A percentile compares a stretch with the other conserved stretches of the same genome.
phyloP scores from a whole-genome alignment of 2,888 invertebrate species.

The Amblyjoppa fuscipennis region DNA sequence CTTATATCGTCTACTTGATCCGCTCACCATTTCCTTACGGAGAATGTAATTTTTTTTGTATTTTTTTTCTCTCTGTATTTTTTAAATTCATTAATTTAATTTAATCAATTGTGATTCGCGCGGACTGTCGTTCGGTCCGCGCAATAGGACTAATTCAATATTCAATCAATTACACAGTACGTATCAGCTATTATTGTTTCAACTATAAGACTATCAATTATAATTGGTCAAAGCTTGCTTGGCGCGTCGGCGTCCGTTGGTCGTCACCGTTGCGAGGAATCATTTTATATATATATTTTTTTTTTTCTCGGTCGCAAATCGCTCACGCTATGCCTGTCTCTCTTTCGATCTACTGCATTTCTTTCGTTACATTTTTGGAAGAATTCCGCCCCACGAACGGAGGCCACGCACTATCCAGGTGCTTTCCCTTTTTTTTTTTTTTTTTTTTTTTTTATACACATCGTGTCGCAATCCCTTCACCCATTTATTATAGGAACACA shows the following conservation, averaged over 20 bases:
- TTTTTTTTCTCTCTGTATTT: slow-evolving; percentile 30
- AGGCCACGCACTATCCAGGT: slow-evolving; percentile 12
- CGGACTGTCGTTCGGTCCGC: slow-evolving; percentile 18
- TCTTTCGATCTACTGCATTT: slow-evolving; percentile 10
- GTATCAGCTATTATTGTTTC: slow-evolving; percentile 62
- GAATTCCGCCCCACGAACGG: not conserved
- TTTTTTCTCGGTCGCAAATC: slow-evolving; percentile 26
- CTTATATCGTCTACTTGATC: slow-evolving; percentile 78
- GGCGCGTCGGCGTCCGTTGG: slow-evolving; percentile 49
- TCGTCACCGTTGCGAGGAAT: slow-evolving; percentile 51
- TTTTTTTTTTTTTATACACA: slow-evolving; percentile 12
- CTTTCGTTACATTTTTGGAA: slow-evolving; percentile 33
- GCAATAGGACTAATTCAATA: slow-evolving; percentile 42
- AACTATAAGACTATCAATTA: slow-evolving; percentile 56
- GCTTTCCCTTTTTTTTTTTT: not conserved
- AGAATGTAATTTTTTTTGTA: slow-evolving; percentile 70
- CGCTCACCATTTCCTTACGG: slow-evolving; percentile 78
- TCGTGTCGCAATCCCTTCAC: slow-evolving; percentile 10
- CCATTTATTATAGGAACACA: slow-evolving; percentile 56
- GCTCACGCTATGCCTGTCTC: slow-evolving; percentile 6
- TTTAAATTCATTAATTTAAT: slow-evolving; percentile 32
- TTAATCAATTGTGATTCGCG: slow-evolving; percentile 60
- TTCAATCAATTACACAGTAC: slow-evolving; percentile 57
- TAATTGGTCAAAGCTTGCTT: slow-evolving; percentile 65
- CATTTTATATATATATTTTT: not conserved